Evolutionary conservation across 2,797 vertebrate species (phyloP).

Genomic region (Aythya fuligula): DNA sequence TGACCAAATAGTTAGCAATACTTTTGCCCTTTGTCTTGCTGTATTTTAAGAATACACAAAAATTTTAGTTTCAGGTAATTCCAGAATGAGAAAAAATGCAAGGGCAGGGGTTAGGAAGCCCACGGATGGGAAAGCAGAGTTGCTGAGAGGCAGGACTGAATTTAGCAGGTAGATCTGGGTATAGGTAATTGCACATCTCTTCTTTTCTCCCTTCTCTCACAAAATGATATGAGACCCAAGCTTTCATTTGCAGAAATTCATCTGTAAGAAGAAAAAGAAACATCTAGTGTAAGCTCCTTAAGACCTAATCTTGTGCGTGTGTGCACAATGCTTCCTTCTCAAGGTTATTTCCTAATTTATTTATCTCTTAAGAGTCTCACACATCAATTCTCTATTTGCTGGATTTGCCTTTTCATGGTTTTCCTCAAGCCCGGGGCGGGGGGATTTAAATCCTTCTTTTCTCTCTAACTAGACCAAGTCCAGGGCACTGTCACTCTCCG

Average conservation of each 20-base stretch:
- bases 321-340: conserved; percentile 7
- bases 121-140: neutral
- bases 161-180: neutral
- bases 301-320: conserved; percentile 46
- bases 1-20: neutral
- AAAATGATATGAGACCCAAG: neutral
- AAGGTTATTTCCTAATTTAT: conserved; percentile 55
- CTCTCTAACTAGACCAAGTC: conserved; percentile 89
- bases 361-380: conserved; percentile 48
- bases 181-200: neutral
- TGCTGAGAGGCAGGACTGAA: neutral
- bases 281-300: conserved; percentile 61
- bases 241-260: conserved; percentile 43
- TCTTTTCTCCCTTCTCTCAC: conserved; percentile 2
- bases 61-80: neutral
- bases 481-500: conserved; percentile 93
- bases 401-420: conserved; percentile 53
- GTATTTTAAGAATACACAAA: neutral
- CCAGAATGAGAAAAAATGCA: neutral
- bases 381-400: conserved; percentile 43
- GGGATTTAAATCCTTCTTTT: conserved; percentile 66
- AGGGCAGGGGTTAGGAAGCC: neutral
- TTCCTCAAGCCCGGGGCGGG: neutral
- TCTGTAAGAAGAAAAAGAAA: conserved; percentile 27
- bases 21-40: neutral